phyloP scores from a whole-genome alignment of 2,888 invertebrate species.

The Eurytoma adleriae region DNA sequence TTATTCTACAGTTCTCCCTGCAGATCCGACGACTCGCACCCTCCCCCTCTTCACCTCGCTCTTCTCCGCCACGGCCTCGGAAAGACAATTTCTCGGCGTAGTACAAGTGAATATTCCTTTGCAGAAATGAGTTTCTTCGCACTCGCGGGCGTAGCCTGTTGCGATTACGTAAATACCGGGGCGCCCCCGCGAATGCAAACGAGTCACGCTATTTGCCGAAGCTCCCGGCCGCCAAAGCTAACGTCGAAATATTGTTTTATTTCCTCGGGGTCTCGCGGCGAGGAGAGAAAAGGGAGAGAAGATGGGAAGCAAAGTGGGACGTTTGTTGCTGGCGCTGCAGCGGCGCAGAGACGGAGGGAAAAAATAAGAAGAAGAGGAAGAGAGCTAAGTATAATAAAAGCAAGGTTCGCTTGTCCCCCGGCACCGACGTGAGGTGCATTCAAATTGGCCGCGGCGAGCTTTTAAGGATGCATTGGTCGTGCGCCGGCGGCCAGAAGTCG shows the following conservation, averaged over 20 bases:
- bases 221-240: conserved; percentile 9
- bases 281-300: neutral
- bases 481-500: neutral
- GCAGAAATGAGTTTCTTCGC: conserved; percentile 56
- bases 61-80: neutral
- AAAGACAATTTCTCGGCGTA: conserved; percentile 54
- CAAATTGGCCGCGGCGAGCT: conserved; percentile 25
- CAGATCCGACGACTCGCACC: neutral
- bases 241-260: conserved; percentile 50
- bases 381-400: conserved; percentile 21
- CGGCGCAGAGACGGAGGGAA: neutral
- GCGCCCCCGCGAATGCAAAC: conserved; percentile 38
- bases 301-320: neutral
- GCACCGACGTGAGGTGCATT: conserved; percentile 12
- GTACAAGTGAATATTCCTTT: conserved; percentile 54
- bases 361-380: neutral
- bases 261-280: neutral
- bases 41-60: neutral
- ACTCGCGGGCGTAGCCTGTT: conserved; percentile 37
- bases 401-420: conserved; percentile 8
- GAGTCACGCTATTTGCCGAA: conserved; percentile 46
- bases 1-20: conserved; percentile 13
- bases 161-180: conserved; percentile 49
- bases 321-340: neutral
- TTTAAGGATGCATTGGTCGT: conserved; percentile 30